phyloP scores from a whole-genome alignment of 2,888 invertebrate genomes.

The Calameuta filiformis region DNA sequence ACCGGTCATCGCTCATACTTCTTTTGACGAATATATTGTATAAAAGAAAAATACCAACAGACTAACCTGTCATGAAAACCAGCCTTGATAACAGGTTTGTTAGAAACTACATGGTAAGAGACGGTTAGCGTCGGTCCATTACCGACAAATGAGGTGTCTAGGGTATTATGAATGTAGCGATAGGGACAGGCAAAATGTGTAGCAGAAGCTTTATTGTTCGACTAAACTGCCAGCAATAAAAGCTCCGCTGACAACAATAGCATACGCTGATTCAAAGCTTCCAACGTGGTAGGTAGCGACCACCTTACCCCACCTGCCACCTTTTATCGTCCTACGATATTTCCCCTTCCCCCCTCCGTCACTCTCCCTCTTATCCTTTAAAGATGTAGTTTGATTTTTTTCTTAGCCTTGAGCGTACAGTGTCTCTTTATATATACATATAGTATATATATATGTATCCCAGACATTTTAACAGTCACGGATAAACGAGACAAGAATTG shows the following conservation, averaged over 20 bases:
- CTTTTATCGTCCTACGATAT: constrained; percentile 33
- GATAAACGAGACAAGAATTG: not conserved
- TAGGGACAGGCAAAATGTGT: constrained; percentile 40
- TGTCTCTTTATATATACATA: not conserved
- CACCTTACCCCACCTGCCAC: constrained; percentile 17
- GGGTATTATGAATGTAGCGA: constrained; percentile 45
- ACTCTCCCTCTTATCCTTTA: not conserved
- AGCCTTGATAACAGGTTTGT: not conserved
- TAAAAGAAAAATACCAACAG: not conserved
- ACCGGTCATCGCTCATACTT: not conserved
- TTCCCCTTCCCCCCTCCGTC: not conserved
- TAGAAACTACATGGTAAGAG: not conserved
- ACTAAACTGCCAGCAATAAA: constrained; percentile 46
- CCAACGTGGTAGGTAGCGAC: not conserved
- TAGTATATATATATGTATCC: not conserved
- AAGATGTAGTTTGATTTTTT: not conserved
- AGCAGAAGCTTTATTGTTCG: constrained; percentile 52
- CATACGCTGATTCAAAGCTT: constrained; percentile 25
- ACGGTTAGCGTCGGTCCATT: constrained; percentile 40
- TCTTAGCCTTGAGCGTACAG: not conserved
- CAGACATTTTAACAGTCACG: not conserved
- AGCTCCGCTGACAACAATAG: constrained; percentile 37
- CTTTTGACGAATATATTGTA: not conserved
- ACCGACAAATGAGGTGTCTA: constrained; percentile 45
- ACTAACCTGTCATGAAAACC: not conserved